These are phyloP conservation scores for Cassiopea andromeda DNA, from an alignment of 30 jellyfish, hydroid and myxozoan species.

Conservation along the genomic window DNA sequence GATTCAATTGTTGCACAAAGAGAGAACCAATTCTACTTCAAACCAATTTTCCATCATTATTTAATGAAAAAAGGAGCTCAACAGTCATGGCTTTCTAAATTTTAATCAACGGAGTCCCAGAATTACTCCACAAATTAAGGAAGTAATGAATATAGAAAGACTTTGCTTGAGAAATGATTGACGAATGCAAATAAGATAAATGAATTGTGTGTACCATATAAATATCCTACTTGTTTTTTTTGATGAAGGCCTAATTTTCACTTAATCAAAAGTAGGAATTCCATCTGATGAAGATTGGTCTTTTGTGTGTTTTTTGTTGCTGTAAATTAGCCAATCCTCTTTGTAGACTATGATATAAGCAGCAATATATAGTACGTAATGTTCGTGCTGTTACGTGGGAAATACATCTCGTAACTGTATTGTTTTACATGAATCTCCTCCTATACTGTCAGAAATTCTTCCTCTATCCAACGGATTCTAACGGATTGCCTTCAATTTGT, in stretches of 20 bases:
- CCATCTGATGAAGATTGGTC: neutral
- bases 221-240: neutral
- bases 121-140: neutral
- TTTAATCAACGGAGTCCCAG: neutral
- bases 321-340: conserved; percentile 9
- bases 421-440: no score
- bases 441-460: no score
- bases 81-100: neutral
- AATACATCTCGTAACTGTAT: no score
- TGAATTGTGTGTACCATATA: neutral
- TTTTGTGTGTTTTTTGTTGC: neutral
- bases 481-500: no score
- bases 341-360: neutral
- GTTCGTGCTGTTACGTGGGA: no score
- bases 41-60: no score
- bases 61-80: no score
- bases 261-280: neutral
- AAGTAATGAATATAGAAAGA: neutral
- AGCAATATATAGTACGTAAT: neutral
- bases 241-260: neutral
- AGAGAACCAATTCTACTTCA: no score
- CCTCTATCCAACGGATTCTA: no score
- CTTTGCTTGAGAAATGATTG: neutral
- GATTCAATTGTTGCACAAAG: no score
- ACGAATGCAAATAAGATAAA: no score